These are phyloP conservation scores for Zophobas morio DNA, from an alignment of 1,140 invertebrate species.

Conservation along the genomic window DNA sequence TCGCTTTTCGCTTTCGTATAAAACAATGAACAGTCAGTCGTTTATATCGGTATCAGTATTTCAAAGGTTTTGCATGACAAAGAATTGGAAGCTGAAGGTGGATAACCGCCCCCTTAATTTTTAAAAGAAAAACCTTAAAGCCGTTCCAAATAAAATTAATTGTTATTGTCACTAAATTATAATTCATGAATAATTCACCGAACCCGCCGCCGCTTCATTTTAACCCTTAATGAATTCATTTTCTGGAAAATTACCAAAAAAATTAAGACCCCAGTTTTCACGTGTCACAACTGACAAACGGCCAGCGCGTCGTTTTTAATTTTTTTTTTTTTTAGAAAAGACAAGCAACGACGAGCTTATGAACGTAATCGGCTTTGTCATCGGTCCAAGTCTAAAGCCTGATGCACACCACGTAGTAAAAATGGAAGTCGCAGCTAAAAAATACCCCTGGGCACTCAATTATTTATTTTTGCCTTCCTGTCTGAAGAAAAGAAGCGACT, in stretches of 20 bases:
- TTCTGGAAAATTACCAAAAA: background rate
- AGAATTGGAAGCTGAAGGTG: constrained; percentile 6
- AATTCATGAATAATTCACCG: constrained; percentile 10
- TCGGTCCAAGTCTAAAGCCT: constrained; percentile 10
- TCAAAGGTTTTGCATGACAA: background rate
- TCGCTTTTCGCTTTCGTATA: constrained; percentile 7
- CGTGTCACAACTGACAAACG: constrained; percentile 1
- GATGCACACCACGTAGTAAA: constrained; percentile 20
- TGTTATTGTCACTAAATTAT: constrained; percentile 2
- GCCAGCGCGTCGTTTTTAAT: background rate
- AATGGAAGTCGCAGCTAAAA: constrained; percentile 1
- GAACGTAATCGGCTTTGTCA: constrained; percentile 40
- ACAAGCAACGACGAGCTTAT: constrained; percentile 19
- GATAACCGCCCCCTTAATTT: constrained; percentile 5
- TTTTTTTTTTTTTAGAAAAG: constrained; percentile 2
- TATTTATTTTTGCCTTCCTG: constrained; percentile 6
- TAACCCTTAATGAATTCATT: constrained; percentile 4
- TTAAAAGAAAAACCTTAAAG: constrained; percentile 18
- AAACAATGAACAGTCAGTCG: constrained; percentile 1
- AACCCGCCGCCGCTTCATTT: background rate
- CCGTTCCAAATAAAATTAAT: constrained; percentile 30
- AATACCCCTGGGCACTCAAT: constrained; percentile 6
- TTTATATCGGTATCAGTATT: background rate
- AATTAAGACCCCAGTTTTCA: constrained; percentile 37
- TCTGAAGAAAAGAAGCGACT: background rate